Evolutionary conservation across 2,888 invertebrate species (phyloP).

Genomic region (Rhamnusium bicolor): DNA sequence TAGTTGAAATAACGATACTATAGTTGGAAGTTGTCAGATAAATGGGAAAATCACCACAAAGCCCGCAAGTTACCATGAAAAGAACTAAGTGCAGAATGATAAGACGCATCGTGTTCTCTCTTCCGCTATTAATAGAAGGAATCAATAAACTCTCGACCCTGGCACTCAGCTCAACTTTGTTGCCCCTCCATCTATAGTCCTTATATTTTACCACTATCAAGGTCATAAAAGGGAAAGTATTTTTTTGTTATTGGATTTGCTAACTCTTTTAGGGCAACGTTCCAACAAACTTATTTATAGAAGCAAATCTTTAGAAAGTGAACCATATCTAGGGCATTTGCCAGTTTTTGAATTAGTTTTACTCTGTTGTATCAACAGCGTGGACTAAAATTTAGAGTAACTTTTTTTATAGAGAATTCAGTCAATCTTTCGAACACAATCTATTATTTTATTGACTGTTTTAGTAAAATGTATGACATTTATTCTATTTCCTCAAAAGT

Average conservation of each 20-base stretch:
- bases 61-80: conserved; percentile 27
- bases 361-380: background rate
- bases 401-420: too few species aligned
- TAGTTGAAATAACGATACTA: background rate
- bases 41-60: conserved; percentile 31
- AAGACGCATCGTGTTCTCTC: conserved; percentile 52
- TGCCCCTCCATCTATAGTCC: conserved; percentile 35
- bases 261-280: conserved; percentile 13
- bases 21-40: conserved; percentile 8
- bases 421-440: too few species aligned
- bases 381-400: background rate
- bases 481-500: too few species aligned
- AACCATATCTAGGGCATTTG: background rate
- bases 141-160: conserved; percentile 60
- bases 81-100: conserved; percentile 56
- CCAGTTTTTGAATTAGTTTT: background rate
- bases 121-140: conserved; percentile 62
- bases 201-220: conserved; percentile 34
- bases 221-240: conserved; percentile 28
- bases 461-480: too few species aligned
- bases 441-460: too few species aligned
- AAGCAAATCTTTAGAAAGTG: background rate
- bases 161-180: conserved; percentile 49
- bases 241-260: conserved; percentile 5
- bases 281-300: conserved; percentile 2